phyloP scores from a whole-genome alignment of 2,888 invertebrate genomes.

The Cheilosia vulpina region DNA sequence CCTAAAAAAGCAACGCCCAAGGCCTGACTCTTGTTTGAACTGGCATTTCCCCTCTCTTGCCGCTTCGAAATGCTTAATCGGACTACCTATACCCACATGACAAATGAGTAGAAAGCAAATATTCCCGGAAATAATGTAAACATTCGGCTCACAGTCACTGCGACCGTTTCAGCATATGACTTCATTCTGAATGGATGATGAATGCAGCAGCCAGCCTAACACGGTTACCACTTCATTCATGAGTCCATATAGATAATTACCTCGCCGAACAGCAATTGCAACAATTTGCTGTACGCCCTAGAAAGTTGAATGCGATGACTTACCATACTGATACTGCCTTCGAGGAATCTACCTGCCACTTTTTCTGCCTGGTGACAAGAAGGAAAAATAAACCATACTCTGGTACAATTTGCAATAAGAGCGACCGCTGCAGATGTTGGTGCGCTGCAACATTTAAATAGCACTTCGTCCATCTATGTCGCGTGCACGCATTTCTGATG shows the following conservation, averaged over 20 bases:
- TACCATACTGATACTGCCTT: neutral
- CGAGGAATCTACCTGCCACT: neutral
- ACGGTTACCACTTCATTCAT: neutral
- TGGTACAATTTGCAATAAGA: neutral
- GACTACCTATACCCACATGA: neutral
- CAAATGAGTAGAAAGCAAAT: constrained; percentile 4
- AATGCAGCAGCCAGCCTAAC: constrained; percentile 10
- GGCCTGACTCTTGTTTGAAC: too few relatives aligned
- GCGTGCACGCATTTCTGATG: neutral
- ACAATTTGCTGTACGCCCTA: neutral
- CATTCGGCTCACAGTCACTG: neutral
- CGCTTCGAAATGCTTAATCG: neutral
- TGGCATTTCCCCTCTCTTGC: too few relatives aligned
- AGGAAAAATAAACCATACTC: neutral
- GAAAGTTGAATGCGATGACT: neutral
- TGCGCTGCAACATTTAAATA: neutral
- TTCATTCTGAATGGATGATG: constrained; percentile 4
- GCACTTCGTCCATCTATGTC: constrained; percentile 1
- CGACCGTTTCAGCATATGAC: neutral
- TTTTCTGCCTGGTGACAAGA: neutral
- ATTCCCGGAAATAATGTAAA: neutral
- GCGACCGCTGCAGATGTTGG: neutral
- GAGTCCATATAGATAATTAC: neutral
- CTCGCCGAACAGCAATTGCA: neutral
- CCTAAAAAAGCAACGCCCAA: too few relatives aligned